Evolutionary conservation across 2,797 vertebrate genomes (phyloP).

Genomic region (Myiotriccus ornatus): DNA sequence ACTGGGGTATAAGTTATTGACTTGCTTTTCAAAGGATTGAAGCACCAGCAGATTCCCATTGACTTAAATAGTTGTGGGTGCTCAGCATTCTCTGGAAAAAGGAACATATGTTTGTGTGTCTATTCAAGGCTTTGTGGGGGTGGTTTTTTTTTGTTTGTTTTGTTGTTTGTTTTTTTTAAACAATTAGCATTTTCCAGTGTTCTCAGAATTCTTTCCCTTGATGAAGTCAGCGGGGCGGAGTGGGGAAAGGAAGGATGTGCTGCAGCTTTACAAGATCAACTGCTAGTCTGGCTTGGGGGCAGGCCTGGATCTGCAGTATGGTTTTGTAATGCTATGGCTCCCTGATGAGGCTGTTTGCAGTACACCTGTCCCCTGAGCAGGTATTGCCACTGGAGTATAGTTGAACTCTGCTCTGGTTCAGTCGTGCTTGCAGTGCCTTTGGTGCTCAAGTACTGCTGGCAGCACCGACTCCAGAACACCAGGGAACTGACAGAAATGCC

Average conservation of each 20-base stretch:
- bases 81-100: slow-evolving; percentile 50
- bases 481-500: background rate
- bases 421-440: background rate
- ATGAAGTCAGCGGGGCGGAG: background rate
- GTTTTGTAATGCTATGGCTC: accelerated
- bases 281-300: background rate
- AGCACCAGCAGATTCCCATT: slow-evolving; percentile 59
- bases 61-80: slow-evolving; percentile 61
- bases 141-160: background rate
- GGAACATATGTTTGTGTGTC: slow-evolving; percentile 54
- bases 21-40: slow-evolving; percentile 57
- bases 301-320: background rate
- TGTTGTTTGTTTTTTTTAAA: background rate
- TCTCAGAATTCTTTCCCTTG: slow-evolving; percentile 36
- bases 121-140: slow-evolving; percentile 53
- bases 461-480: background rate
- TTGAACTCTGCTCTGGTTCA: background rate
- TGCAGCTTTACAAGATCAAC: background rate
- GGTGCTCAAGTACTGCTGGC: background rate
- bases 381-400: background rate
- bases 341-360: background rate
- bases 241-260: background rate
- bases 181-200: slow-evolving; percentile 50
- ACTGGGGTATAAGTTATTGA: slow-evolving; percentile 54
- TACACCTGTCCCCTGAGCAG: background rate